Percentiles rank a stretch among this genome's conserved stretches.
Conservation (phyloP, 2,888 invertebrate genomes). For the Bugula neritina region DNA sequence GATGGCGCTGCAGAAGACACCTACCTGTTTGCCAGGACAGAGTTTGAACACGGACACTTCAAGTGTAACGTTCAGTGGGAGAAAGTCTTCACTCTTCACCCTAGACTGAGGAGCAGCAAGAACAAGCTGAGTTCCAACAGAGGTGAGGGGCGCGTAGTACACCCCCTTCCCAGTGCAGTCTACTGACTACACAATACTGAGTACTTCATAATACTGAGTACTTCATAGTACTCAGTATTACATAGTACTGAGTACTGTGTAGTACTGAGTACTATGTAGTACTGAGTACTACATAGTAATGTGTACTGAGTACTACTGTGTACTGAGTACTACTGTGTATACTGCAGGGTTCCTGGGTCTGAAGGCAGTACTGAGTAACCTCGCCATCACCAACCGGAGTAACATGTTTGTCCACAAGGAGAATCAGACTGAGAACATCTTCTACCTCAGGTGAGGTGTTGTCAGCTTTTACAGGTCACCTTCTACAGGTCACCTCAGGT, state of each 20-base stretch:
- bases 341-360: constrained; percentile 58
- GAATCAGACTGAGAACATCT: constrained; percentile 45
- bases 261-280: too few species aligned
- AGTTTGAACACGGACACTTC: constrained; percentile 65
- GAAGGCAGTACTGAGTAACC: constrained; percentile 63
- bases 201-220: too few species aligned
- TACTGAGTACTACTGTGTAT: too few species aligned
- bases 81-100: constrained; percentile 65
- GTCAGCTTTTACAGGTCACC: too few species aligned
- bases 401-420: constrained; percentile 74
- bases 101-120: constrained; percentile 59
- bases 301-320: too few species aligned
- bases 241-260: too few species aligned
- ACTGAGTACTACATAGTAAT: too few species aligned
- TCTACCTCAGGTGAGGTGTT: constrained; percentile 49
- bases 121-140: not conserved
- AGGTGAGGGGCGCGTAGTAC: too few species aligned
- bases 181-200: too few species aligned
- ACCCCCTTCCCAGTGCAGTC: too few species aligned
- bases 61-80: constrained; percentile 70
- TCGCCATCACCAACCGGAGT: constrained; percentile 66
- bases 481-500: too few species aligned
- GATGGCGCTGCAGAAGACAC: constrained; percentile 38
- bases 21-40: constrained; percentile 53
- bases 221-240: too few species aligned